A percentile compares a stretch with the other conserved stretches of the same genome.
phyloP scores from a whole-genome alignment of 1,140 invertebrate genomes.

The Drosophila guanche region DNA sequence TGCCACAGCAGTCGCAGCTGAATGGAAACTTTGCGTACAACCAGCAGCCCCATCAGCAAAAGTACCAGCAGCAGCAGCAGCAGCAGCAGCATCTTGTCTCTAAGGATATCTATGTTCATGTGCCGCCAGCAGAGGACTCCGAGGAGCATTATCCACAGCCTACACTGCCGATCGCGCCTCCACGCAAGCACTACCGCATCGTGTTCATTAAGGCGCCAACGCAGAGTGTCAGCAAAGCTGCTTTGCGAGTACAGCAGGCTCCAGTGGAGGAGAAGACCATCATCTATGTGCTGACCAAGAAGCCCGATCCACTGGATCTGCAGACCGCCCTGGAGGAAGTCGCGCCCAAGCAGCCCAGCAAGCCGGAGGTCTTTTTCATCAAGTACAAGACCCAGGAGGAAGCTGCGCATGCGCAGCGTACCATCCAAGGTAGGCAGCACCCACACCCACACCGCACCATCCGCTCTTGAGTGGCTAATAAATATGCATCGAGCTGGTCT shows the following conservation, averaged over 20 bases:
- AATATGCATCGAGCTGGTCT: conserved; percentile 29
- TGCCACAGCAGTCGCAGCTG: conserved; percentile 9
- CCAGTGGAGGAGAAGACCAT: conserved; percentile 92
- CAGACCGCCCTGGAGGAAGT: conserved; percentile 85
- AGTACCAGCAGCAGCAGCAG: conserved; percentile 27
- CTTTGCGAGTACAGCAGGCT: conserved; percentile 86
- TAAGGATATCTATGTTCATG: conserved; percentile 83
- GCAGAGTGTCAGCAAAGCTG: conserved; percentile 86
- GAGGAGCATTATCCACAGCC: conserved; percentile 56
- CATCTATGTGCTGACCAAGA: conserved; percentile 93
- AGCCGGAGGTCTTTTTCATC: conserved; percentile 91
- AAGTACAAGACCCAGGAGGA: conserved; percentile 89
- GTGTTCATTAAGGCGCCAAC: conserved; percentile 94
- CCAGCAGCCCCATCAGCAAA: conserved; percentile 30
- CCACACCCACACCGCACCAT: not conserved
- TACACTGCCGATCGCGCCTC: conserved; percentile 72
- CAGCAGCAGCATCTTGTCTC: conserved; percentile 49
- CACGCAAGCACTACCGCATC: conserved; percentile 93
- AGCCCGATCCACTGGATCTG: conserved; percentile 87
- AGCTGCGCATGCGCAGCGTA: conserved; percentile 80
- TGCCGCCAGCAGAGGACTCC: conserved; percentile 68
- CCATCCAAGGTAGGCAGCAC: conserved; percentile 79
- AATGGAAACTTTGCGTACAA: conserved; percentile 37
- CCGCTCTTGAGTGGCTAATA: conserved; percentile 22
- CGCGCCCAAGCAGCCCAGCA: conserved; percentile 87